Conservation (phyloP, 2,888 invertebrate species). For the Mycalesis mineus region DNA sequence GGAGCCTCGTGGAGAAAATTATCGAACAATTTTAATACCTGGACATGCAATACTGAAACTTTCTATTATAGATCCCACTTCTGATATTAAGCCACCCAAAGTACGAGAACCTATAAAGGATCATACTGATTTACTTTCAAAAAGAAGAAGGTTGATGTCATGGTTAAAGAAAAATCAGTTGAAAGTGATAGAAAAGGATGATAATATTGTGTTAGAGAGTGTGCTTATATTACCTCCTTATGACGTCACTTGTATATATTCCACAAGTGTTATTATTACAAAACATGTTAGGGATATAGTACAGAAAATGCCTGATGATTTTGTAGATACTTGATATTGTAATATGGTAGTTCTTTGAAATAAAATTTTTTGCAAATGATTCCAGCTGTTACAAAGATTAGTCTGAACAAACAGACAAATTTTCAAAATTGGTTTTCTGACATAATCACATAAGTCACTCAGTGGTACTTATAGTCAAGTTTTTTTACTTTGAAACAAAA, state of each 20-base stretch:
- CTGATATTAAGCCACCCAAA: conserved; percentile 33
- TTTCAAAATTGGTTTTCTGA: too few relatives aligned
- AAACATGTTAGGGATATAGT: conserved; percentile 56
- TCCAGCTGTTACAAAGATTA: too few relatives aligned
- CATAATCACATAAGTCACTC: too few relatives aligned
- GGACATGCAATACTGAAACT: conserved; percentile 56
- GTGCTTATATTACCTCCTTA: conserved; percentile 58
- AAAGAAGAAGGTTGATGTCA: conserved; percentile 47
- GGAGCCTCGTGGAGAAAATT: conserved; percentile 40
- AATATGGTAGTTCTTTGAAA: too few relatives aligned
- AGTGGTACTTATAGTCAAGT: too few relatives aligned
- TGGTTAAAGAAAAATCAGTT: conserved; percentile 61
- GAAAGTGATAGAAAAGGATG: conserved; percentile 48
- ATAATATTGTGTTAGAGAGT: conserved; percentile 55
- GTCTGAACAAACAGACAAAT: too few relatives aligned
- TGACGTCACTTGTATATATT: conserved; percentile 49
- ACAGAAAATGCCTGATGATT: conserved; percentile 55
- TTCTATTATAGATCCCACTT: conserved; percentile 31
- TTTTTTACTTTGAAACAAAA: too few relatives aligned
- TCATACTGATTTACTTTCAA: conserved; percentile 34
- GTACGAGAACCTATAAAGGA: conserved; percentile 31
- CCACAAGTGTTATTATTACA: conserved; percentile 57
- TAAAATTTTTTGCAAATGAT: too few relatives aligned
- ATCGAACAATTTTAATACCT: conserved; percentile 50
- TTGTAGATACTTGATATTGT: conserved; percentile 17